Conservation (phyloP, 2,797 vertebrate species). For the Babyrousa celebensis region DNA sequence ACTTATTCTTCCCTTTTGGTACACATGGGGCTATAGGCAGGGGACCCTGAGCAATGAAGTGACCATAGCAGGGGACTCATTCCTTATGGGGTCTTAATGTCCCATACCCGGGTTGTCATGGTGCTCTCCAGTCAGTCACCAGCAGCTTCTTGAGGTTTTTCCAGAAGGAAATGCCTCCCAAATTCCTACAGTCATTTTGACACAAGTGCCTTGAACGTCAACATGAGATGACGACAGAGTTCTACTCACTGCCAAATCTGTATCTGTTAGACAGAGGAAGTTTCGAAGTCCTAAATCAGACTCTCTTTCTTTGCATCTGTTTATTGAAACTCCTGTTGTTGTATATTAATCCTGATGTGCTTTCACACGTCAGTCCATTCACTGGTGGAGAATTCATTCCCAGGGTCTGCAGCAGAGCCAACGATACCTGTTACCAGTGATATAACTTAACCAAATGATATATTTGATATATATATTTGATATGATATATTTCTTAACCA, state of each 20-base stretch:
- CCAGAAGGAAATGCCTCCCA: not conserved
- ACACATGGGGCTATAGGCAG: not conserved
- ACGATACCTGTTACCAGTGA: not conserved
- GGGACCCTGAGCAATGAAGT: not conserved
- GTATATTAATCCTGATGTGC: not conserved
- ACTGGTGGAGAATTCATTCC: slow-evolving; percentile 11
- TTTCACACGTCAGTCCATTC: slow-evolving; percentile 10
- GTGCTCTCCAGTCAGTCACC: not conserved
- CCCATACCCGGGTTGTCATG: not conserved
- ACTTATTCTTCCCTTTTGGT: slow-evolving; percentile 25
- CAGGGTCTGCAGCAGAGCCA: not conserved
- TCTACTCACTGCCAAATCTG: not conserved
- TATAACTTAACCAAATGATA: slow-evolving; percentile 51
- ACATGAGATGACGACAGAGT: slow-evolving; percentile 9
- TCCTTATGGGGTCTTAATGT: not conserved
- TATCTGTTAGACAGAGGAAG: not conserved
- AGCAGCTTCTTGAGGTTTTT: slow-evolving; percentile 30
- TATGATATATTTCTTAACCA: too few relatives aligned
- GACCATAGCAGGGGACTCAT: not conserved
- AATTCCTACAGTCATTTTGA: slow-evolving; percentile 33
- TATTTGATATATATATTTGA: too few relatives aligned
- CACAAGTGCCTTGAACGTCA: slow-evolving; percentile 30
- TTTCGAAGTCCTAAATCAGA: slow-evolving; percentile 45
- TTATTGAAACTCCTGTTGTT: slow-evolving; percentile 53
- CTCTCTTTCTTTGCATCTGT: slow-evolving; percentile 52